Evolutionary conservation across 2,797 vertebrate genomes (phyloP).

Genomic region (Etheostoma perlongum): DNA sequence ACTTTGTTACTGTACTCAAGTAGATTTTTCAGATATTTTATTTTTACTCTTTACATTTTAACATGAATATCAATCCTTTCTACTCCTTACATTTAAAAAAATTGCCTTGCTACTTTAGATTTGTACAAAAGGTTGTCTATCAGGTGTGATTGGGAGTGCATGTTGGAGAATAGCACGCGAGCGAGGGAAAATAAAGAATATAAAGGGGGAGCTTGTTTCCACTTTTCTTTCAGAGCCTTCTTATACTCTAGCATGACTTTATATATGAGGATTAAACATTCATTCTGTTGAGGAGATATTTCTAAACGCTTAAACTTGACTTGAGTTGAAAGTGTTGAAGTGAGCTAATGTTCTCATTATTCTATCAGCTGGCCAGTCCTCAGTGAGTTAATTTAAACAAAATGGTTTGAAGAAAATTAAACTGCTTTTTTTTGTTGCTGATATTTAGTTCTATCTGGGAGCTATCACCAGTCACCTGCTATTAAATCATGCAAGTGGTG

Average conservation of each 20-base stretch:
- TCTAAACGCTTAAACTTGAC: neutral
- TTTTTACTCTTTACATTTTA: too few species aligned
- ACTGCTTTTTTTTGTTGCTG: neutral
- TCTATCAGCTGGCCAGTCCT: too few species aligned
- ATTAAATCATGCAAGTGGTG: neutral
- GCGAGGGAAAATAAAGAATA: neutral
- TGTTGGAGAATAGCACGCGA: too few species aligned
- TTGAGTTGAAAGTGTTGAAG: neutral
- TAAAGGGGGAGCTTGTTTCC: neutral
- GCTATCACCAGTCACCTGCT: neutral
- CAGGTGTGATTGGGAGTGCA: too few species aligned
- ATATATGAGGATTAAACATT: slow-evolving; percentile 7
- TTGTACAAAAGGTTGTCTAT: too few species aligned
- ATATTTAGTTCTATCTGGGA: neutral
- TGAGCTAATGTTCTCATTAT: neutral
- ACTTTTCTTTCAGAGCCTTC: neutral
- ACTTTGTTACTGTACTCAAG: too few species aligned
- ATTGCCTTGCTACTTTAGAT: too few species aligned
- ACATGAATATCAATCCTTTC: too few species aligned
- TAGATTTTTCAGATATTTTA: too few species aligned
- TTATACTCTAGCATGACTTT: neutral
- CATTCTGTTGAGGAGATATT: neutral
- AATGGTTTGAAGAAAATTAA: neutral
- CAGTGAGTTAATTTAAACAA: too few species aligned
- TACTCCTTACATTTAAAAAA: too few species aligned